Evolutionary conservation across 1,140 invertebrate species (phyloP).

Genomic region (Bombus superbus): DNA sequence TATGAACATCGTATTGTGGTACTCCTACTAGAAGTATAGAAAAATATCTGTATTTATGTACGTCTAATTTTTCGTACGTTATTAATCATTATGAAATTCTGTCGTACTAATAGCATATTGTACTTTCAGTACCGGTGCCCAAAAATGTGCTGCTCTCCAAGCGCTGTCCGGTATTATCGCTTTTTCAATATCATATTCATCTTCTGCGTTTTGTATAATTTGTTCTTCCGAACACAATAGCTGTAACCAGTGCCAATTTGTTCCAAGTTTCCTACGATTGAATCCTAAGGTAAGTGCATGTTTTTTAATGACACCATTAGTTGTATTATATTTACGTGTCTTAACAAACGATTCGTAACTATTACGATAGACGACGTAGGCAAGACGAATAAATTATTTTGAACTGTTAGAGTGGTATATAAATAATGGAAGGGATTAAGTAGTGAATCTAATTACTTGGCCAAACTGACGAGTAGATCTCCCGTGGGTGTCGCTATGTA

Average conservation of each 20-base stretch:
- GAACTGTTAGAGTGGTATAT: background rate
- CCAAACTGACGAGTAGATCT: constrained; percentile 58
- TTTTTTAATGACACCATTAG: background rate
- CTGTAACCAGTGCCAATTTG: constrained; percentile 41
- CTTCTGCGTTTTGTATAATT: background rate
- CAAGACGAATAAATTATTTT: background rate
- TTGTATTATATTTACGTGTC: background rate
- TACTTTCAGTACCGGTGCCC: constrained; percentile 56
- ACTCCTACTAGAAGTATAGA: constrained; percentile 47
- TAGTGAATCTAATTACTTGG: constrained; percentile 46
- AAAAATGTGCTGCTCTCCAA: constrained; percentile 44
- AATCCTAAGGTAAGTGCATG: background rate
- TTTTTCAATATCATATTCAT: background rate
- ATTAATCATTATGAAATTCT: background rate
- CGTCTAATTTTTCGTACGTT: background rate
- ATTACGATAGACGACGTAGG: background rate
- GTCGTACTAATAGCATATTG: constrained; percentile 59
- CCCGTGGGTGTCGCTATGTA: constrained; percentile 64
- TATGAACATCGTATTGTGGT: constrained; percentile 56
- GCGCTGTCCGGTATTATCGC: constrained; percentile 51
- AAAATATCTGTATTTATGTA: background rate
- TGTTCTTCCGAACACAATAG: constrained; percentile 38
- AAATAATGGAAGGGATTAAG: background rate
- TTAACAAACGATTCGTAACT: background rate
- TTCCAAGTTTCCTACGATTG: constrained; percentile 25